Evolutionary conservation across 2,797 vertebrate species (phyloP), one percentile per base, ranked within the genome.

Genomic region (Anguilla megastoma): DNA sequence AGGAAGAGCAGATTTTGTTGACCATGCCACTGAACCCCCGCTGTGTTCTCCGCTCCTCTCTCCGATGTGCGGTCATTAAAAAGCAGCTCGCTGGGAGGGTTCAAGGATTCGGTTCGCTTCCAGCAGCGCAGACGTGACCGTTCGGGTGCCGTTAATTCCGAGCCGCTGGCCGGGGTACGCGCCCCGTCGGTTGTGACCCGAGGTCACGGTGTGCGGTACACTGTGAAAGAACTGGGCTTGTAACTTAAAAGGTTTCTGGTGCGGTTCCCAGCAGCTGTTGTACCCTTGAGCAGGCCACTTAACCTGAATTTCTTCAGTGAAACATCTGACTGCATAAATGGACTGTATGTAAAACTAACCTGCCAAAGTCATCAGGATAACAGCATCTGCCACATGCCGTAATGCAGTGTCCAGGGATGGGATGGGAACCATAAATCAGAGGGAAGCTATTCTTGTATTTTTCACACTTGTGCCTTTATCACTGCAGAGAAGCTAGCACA

Each of bases 331-430:
- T 69, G 63, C 27, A 66, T 27, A n/a, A 27, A 66, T 4, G 63
- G 63, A 66, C n/a, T 66, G 63, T 69, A 69, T 69, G 63, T 69
- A 69, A 69, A 69, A 69, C 24, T 69, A 69, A 69, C 27, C 63
- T 69, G 63, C 5, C 24, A 8, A 24, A 69, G n/a, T 27, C 24
- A n/a, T 69, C 63, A 69, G 63, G 63, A 27, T 69, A 69, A 69
- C 63, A 69, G 63, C 63, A 69, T 69, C 63, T 69, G 63, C 63
- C 7, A 27, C n/a, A 27, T 27, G n/a, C 63, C n/a, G 4, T 27
- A 27, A 27, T n/a, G 63, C 14, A 27, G 27, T 69, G n/a, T 69
- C 63, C 63, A 69, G n/a, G 10, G 69, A 36, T 1, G 74, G 74
- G 74, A 36, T 21, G 18, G 3, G 14, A 8, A 6, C 36, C 74